Evolutionary conservation across 1,140 invertebrate species (phyloP), one percentile per base, ranked within the genome.

Genomic region (Drosophila athabasca): DNA sequence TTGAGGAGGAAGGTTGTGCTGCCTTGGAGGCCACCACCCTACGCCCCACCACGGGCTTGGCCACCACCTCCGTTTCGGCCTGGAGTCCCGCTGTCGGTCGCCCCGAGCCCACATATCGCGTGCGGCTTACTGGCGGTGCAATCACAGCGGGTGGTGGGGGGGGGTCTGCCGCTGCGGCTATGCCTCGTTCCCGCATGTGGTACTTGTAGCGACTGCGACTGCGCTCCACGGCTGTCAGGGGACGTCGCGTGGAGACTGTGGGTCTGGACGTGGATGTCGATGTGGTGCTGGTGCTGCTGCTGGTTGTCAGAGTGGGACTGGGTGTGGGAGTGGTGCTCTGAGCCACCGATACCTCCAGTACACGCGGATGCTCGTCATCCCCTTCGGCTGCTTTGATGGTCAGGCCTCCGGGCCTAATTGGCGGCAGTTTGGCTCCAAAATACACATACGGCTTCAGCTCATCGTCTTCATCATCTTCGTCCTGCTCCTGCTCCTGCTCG

Each of bases 381-480:
- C 57, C 78, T 6, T 55, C 75, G 9, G 93, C 93, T 7, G 84
- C 65, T 4, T 92, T 93, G 29, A 93, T 92, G 26, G 92, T 90
- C 61, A 93, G 92, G 52, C 93, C 92, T 2, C 92, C 92, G 1
- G 93, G 93, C 66, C 93, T 93, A 11, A 93, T 93, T 0, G 93
- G 93, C 13, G 93, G 93, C 35, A 95, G 62, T 80, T 95, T 95
- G 80, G 95, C 94, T 0, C 95, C 95, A 85, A 95, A 95, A 70
- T 93, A 94, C n/a, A 95, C 91, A 89, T 95, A 95, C 41, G 95
- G 94, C 48, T 94, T 93, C 92, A 95, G 93, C 70, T 95, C 94
- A 80, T 95, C 94, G 31, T 94, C 93, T 6, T 80, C 74, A 13
- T 81, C 81, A 1, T 75, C 78, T 1, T 66, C 78, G 26, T 81